A percentile compares a stretch with the other conserved stretches of the same genome.
phyloP scores from a whole-genome alignment of 2,113 vertebrate species.

The Tychaedon coryphoeus region DNA sequence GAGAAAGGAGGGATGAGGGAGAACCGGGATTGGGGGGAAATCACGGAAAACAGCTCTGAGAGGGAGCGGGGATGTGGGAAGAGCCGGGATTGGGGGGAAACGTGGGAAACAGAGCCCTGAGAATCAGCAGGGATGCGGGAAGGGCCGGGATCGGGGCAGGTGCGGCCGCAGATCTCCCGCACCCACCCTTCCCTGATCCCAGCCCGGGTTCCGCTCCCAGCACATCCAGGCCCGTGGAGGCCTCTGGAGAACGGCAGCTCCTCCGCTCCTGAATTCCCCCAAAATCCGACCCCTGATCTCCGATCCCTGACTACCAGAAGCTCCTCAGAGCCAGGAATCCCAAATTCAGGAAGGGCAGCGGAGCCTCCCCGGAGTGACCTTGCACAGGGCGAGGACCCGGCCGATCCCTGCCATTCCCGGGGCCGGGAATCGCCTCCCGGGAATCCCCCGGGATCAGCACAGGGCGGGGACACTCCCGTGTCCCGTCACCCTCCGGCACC shows the following conservation, averaged over 20 bases:
- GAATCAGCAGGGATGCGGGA: not conserved
- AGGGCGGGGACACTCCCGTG: no score
- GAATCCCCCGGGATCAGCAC: not conserved
- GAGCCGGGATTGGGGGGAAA: no score
- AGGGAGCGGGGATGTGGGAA: no score
- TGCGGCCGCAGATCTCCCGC: not conserved
- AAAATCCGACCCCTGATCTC: no score
- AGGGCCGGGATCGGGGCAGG: not conserved
- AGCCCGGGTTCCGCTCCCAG: not conserved
- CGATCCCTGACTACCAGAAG: no score
- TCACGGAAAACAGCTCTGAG: no score
- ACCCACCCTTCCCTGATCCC: not conserved
- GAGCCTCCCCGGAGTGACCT: not conserved
- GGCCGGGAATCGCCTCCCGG: not conserved
- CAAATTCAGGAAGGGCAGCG: fast-evolving
- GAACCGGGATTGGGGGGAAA: no score
- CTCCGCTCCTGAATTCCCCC: no score
- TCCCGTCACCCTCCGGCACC: not conserved
- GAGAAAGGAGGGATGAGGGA: no score
- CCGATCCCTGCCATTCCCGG: not conserved
- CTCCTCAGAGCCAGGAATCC: not conserved
- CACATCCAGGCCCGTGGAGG: not conserved
- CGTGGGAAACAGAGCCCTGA: no score
- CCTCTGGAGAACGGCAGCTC: not conserved
- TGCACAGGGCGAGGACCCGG: fast-evolving